Percentiles rank a stretch among this genome's conserved stretches.
phyloP scores from a whole-genome alignment of 2,797 vertebrate species.

The Vireo griseus region DNA sequence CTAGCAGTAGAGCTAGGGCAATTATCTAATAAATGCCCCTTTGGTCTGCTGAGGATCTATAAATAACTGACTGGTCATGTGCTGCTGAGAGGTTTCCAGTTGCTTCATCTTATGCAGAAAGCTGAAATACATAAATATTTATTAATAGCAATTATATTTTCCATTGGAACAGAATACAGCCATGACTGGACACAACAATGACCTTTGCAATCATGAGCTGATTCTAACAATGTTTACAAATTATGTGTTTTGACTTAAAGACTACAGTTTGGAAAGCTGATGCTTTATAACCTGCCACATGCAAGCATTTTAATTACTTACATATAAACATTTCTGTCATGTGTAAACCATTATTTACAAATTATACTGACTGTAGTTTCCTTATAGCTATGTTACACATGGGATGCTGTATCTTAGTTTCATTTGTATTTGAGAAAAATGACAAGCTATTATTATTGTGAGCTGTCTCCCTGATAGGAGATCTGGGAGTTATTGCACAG shows the following conservation, averaged over 20 bases:
- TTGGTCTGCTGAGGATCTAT: background rate
- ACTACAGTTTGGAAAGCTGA: background rate
- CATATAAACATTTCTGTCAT: background rate
- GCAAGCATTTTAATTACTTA: background rate
- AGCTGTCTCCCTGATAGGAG: background rate
- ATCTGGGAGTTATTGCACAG: background rate
- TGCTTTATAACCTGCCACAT: background rate
- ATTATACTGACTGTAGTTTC: background rate
- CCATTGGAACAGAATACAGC: background rate
- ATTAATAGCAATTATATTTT: background rate
- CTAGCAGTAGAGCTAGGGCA: background rate
- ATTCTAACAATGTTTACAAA: background rate
- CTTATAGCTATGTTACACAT: background rate
- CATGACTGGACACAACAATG: background rate
- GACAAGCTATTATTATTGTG: background rate
- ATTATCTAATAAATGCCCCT: background rate
- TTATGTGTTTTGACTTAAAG: background rate
- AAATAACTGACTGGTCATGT: background rate
- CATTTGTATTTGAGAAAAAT: background rate
- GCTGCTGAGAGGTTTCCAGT: background rate
- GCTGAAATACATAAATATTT: background rate
- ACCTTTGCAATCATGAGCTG: background rate
- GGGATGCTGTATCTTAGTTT: background rate
- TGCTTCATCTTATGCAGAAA: background rate
- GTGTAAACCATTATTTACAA: background rate